Conservation (phyloP, 2,888 invertebrate species). For the Caradrina kadenii region DNA sequence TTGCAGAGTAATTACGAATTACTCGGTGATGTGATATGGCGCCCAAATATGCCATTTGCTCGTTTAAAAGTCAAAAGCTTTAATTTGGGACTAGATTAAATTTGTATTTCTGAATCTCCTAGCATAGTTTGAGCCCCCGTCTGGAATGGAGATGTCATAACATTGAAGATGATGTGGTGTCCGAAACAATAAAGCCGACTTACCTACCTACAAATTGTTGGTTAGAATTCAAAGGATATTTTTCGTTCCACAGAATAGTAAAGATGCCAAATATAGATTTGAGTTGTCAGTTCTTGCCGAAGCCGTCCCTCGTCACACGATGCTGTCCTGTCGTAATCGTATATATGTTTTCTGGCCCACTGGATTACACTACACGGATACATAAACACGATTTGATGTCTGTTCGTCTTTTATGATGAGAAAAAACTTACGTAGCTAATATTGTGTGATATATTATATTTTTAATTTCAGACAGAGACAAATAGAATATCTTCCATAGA, state of each 20-base stretch:
- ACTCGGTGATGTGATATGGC: constrained; percentile 12
- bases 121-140: neutral
- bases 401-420: constrained; percentile 49
- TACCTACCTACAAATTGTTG: constrained; percentile 21
- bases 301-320: constrained; percentile 76
- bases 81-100: neutral
- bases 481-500: too few relatives aligned
- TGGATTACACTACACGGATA: constrained; percentile 66
- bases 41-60: neutral
- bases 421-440: constrained; percentile 15
- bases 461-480: neutral
- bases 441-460: constrained; percentile 6
- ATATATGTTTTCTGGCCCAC: constrained; percentile 75
- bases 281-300: constrained; percentile 76
- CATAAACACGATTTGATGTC: constrained; percentile 60
- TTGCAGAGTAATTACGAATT: constrained; percentile 51
- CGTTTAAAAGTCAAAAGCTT: neutral
- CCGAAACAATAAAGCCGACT: constrained; percentile 39
- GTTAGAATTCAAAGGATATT: constrained; percentile 39
- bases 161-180: neutral
- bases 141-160: neutral
- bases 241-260: constrained; percentile 54
- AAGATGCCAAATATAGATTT: constrained; percentile 73
- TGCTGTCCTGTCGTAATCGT: constrained; percentile 66
- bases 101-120: neutral